Percentiles rank a stretch among this genome's conserved stretches.
phyloP scores from a whole-genome alignment of 2,888 invertebrate genomes.

The Parnassius smintheus region DNA sequence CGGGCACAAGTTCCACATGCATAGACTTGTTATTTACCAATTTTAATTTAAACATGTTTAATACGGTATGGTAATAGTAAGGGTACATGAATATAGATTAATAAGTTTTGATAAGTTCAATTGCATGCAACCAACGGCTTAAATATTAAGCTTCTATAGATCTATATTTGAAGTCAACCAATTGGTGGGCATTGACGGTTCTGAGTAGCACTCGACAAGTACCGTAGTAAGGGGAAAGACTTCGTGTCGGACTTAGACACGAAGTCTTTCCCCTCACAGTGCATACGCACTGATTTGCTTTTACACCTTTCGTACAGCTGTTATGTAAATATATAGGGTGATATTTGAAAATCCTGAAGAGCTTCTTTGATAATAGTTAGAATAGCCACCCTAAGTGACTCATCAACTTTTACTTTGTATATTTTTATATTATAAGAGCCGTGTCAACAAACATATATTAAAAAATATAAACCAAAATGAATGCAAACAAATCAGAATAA shows the following conservation, averaged over 20 bases:
- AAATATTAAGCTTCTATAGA: neutral
- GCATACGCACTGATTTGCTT: constrained; percentile 24
- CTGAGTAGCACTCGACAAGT: constrained; percentile 19
- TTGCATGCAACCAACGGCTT: no score
- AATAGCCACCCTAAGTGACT: no score
- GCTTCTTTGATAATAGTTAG: neutral
- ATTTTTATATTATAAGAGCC: neutral
- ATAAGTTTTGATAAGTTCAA: no score
- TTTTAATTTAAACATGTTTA: no score
- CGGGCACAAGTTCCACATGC: no score
- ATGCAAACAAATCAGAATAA: no score
- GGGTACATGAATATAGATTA: no score
- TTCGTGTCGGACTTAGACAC: constrained; percentile 4
- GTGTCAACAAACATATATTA: neutral
- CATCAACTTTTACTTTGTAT: no score
- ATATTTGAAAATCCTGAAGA: constrained; percentile 15
- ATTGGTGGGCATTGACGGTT: constrained; percentile 22
- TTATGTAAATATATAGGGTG: constrained; percentile 15
- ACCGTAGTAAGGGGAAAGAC: neutral
- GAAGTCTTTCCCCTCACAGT: constrained; percentile 16
- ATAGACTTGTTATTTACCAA: no score
- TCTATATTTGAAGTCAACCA: constrained; percentile 3
- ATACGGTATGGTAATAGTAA: no score
- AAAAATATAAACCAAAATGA: no score
- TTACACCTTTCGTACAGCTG: constrained; percentile 19